Base-by-base conservation (phyloP, 2,797 vertebrate species). In the Sebastes elongatus region DNA sequence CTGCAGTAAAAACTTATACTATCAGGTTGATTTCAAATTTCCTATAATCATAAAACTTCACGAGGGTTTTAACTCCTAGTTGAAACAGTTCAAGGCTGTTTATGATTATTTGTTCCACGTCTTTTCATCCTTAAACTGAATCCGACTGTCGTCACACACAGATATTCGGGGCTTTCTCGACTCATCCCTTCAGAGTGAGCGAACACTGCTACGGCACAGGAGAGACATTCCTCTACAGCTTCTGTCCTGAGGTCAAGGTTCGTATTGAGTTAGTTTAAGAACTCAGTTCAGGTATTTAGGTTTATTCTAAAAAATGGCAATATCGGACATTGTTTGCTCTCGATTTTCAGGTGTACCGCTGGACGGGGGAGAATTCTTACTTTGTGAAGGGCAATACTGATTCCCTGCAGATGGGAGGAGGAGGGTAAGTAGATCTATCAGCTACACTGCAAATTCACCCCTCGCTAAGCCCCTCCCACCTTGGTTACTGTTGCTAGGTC, bases 301-400 rank as follows among this genome's bases (percentile, higher is more conserved):
- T 27, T 63, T 52, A 4, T 69, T 60, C 2, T 11, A 14, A 16
- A 42, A 30, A 28, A 28, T 22, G 23, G 5, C 8, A 27, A 38
- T 11, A 33, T 52, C 18, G 30, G 7, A 33, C 23, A 11, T 30
- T 1, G 20, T 67, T 68, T 71, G 4, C 10, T 32, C 11, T 74
- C 3, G 46, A 1, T 86, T 53, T 77, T 67, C 87, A 99, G 99
- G 96, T 98, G 76, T 99, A 96, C 82, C 97, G 96, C 81, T 99
- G 99, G 99, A 98, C 97, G 25, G 99, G 99, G 65, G 98, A 99
- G 89, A 99, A 99, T 85, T 99, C 98, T 0, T 99, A 99, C 92
- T 99, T 99, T 92, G 98, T 99, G 85, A 99, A 99, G 22, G 99
- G 98, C 93, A 97, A 98, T 86, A 97, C 90, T 70, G 97, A 96